Percentiles rank a stretch among this genome's conserved stretches.
Conservation (phyloP, 2,888 invertebrate species). For the Terebella lapidaria region DNA sequence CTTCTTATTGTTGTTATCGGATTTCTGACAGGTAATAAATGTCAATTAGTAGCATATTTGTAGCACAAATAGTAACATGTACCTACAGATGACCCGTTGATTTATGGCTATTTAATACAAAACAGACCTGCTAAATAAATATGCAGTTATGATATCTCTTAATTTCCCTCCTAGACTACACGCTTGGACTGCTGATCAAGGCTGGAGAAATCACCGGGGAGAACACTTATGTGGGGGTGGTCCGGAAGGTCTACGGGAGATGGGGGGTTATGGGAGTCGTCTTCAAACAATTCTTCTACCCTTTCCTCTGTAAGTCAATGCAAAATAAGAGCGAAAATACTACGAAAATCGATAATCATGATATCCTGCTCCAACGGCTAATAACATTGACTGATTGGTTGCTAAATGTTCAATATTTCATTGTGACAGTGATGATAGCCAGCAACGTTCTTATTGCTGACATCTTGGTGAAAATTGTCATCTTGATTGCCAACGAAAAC, state of each 20-base stretch:
- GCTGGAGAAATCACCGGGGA: neutral
- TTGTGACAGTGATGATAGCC: neutral
- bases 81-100: too few species aligned
- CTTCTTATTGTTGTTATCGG: neutral
- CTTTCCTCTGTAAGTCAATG: neutral
- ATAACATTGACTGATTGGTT: too few species aligned
- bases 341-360: too few species aligned
- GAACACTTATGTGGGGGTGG: neutral
- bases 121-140: too few species aligned
- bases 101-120: too few species aligned
- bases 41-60: neutral
- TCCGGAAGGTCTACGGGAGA: neutral
- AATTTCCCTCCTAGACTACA: too few species aligned
- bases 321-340: too few species aligned
- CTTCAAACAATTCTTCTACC: neutral
- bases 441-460: neutral
- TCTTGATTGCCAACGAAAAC: neutral
- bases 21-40: neutral
- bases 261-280: neutral
- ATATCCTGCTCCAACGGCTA: too few species aligned
- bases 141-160: too few species aligned
- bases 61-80: too few species aligned
- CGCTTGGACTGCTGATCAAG: neutral
- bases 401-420: neutral
- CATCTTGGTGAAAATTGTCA: neutral